Percentiles rank a stretch among this genome's conserved stretches.
These are phyloP conservation scores for Lagocephalus sceleratus DNA, from an alignment of 2,797 vertebrate species.

Conservation along the genomic window DNA sequence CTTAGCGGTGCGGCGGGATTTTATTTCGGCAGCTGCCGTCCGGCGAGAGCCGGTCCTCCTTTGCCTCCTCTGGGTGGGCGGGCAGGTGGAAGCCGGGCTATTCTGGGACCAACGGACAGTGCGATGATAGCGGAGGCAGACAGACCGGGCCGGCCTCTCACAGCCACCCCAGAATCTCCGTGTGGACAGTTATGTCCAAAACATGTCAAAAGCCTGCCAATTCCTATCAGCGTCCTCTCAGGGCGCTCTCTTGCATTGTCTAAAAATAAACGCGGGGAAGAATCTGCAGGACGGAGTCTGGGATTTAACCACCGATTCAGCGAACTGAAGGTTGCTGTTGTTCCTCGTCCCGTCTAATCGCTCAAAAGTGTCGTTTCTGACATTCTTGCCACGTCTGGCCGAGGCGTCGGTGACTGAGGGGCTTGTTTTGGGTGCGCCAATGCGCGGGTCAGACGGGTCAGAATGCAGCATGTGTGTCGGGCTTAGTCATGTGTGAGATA, in stretches of 20 bases:
- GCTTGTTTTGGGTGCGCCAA: neutral
- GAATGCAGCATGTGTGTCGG: neutral
- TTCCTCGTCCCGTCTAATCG: constrained; percentile 10
- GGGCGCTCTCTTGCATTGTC: constrained; percentile 1
- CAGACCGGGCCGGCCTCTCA: constrained; percentile 43
- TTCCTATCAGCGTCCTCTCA: constrained; percentile 33
- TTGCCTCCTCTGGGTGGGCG: constrained; percentile 17
- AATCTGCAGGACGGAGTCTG: neutral
- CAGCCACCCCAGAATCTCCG: constrained; percentile 43
- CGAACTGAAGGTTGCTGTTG: constrained; percentile 3
- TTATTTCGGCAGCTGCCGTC: constrained; percentile 1
- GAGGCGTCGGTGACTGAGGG: neutral
- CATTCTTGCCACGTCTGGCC: too few species aligned
- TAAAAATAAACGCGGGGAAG: constrained; percentile 21
- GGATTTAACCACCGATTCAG: too few species aligned
- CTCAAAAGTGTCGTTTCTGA: neutral
- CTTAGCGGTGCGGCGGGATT: neutral
- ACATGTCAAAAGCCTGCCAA: constrained; percentile 40
- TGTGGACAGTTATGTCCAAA: constrained; percentile 42
- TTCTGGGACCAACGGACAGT: constrained; percentile 50
- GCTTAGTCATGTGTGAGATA: constrained; percentile 15
- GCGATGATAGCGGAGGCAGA: constrained; percentile 37
- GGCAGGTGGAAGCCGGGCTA: constrained; percentile 45
- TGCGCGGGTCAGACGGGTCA: neutral
- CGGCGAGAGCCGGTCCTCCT: constrained; percentile 3